Evolutionary conservation across 30 jellyfish, hydroid and myxozoan genomes (phyloP).

Genomic region (Turritopsis dohrnii): DNA sequence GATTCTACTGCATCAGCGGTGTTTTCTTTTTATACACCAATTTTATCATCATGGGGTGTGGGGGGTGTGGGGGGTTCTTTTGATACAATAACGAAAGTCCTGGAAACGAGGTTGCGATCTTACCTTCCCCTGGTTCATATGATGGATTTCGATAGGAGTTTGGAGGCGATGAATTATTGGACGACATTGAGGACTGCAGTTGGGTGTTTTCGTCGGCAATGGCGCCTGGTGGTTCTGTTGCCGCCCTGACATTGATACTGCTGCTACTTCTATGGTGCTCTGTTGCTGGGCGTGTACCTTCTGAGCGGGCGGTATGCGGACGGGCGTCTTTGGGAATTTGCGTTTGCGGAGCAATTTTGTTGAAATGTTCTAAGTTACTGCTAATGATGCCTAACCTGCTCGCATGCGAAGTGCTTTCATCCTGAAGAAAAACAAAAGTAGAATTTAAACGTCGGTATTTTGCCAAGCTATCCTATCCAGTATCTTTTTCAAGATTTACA

Average conservation of each 20-base stretch:
- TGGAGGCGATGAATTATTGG: background rate
- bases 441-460: too few species aligned
- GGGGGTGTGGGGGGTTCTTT: too few species aligned
- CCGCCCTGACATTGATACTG: background rate
- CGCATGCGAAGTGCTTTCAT: constrained; percentile 8
- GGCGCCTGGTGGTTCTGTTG: background rate
- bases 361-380: background rate
- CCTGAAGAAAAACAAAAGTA: background rate
- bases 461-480: too few species aligned
- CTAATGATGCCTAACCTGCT: background rate
- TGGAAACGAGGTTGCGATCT: too few species aligned
- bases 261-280: background rate
- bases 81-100: too few species aligned
- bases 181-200: background rate
- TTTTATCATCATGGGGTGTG: too few species aligned
- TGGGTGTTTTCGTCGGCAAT: background rate
- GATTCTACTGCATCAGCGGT: too few species aligned
- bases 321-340: background rate
- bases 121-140: background rate
- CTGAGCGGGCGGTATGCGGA: background rate
- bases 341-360: background rate
- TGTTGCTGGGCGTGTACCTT: background rate
- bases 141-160: background rate
- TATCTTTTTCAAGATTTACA: too few species aligned
- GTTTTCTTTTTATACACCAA: too few species aligned